Base-by-base conservation (phyloP, 1,140 invertebrate genomes). In the Nomia melanderi region DNA sequence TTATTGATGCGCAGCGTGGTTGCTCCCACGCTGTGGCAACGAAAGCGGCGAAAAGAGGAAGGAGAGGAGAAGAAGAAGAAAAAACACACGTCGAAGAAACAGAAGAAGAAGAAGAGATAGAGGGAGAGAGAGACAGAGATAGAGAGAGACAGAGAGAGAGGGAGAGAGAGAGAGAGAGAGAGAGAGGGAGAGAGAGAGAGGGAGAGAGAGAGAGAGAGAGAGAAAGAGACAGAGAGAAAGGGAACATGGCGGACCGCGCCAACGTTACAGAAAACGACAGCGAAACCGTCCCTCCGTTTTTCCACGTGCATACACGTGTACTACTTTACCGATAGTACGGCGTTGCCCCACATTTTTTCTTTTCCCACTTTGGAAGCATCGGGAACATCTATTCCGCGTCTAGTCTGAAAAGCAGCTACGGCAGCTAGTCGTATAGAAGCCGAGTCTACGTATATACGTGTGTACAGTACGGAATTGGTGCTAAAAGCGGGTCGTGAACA, bases 401-500 rank as follows among this genome's bases (percentile, higher is more conserved):
- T 69, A 69, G 70, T 63, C 62, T 79, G 59, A 79, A 79, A 79
- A 79, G 78, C 78, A 63, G 47, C 78, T 79, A 79, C 41, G 53
- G 77, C 77, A 54, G 31, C 70, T 74, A 78, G 39, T 36, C 66
- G 27, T 69, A 81, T 53, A 72, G 70, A 75, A 79, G 29, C 36
- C 53, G 41, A 8, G 17, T 57, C 33, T 70, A 53, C 33, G 54
- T 47, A 53, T 65, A 50, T 65, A 47, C 36, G 47, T 78, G 62
- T 75, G 71, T 78, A 74, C 73, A 69, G 65, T 77, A 77, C 74
- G 66, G 60, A 69, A 66, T 79, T 66, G 77, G 77, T 84, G 80
- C 80, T 84, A 82, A 82, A 82, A 84, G 77, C 82, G 78, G 69
- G 73, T 81, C 83, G 69, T 81, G 54, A 74, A 83, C 73, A 84